Base-by-base conservation (phyloP, 2,113 vertebrate species). In the Gymnogyps californianus region DNA sequence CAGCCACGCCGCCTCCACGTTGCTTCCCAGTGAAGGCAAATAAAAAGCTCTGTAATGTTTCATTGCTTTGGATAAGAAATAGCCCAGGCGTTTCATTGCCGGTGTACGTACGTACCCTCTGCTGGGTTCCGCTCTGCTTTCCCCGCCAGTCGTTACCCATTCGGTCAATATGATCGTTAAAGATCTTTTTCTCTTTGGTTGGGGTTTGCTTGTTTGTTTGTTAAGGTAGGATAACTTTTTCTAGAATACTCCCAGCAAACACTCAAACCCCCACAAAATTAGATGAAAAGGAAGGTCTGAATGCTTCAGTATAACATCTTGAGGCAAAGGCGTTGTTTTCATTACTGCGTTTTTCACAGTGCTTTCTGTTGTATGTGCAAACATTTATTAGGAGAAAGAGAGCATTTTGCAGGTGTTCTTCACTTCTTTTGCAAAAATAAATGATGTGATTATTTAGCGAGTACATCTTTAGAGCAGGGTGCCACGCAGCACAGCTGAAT, bases 281-380 rank as follows among this genome's bases (percentile, higher is more conserved):
- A 59, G n/a, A 75, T 18, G 19, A 49, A 36, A 61, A 85, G 90
- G 54, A 67, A 92, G 28, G 44, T 86, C n/a, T n/a, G 77, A 87
- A 89, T 61, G 11, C 38, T 65, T 72, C 46, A 79, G 61, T 47
- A 7, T 4, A 57, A 79, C 31, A n/a, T 59, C 52, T 49, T 32
- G 64, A 78, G 40, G 19, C 38, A 86, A 80, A 59, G 21, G 31
- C 5, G 2, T 70, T 66, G 38, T 62, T 93, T 95, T 71, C 79
- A 44, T 67, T 58, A 25, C 36, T 36, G 36, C 7, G 38, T 90
- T 94, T 80, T 65, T 69, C 78, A 76, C 51, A 77, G 95, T 34
- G 34, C 36, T 85, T 96, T 96, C 69, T 93, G 42, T 87, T 90
- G 42, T 32, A 13, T 88, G 97, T 96, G 92, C 86, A 90, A 42